Base-by-base conservation (phyloP, 2,113 vertebrate genomes). In the Psammodynastes pulverulentus region DNA sequence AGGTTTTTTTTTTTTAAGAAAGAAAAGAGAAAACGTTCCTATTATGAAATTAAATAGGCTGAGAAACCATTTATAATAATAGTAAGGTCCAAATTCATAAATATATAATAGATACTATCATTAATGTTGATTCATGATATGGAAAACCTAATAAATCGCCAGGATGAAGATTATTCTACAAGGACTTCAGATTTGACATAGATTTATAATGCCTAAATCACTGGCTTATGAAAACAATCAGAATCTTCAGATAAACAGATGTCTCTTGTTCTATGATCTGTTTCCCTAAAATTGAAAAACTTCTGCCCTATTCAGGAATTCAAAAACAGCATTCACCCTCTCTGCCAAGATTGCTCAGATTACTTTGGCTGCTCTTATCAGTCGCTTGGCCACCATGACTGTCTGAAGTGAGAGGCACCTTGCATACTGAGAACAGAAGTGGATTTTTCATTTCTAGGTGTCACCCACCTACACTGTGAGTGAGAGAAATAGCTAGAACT, bases 41-140 rank as follows among this genome's bases (percentile, higher is more conserved):
- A 86, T 51, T 56, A 56, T 56, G 12, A 53, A 89, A 79, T 48
- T 34, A 93, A 93, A n/a, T 0, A 52, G 86, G 2, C 17, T 88
- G 9, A 90, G 15, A 86, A 94, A 46, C 58, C 94, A 54, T 48
- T 67, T 89, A 12, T 84, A 39, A 10, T 53, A 92, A 23, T 43
- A 26, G 9, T 3, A 90, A 84, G 5, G 90, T 92, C 72, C 29
- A 23, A 93, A 48, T 39, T 17, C 3, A 93, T 46, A 46, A 90
- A 26, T 48, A 43, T 52, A 49, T 53, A 48, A 52, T 34, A 51
- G 26, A 51, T n/a, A 17, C 29, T 39, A 79, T 79, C 34, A 79
- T 43, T 79, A 43, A 52, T 84, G 91, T 3, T 1, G 3, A 53
- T 29, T 91, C 90, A 43, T 34, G 88, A 48, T 1, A 48, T 87